Base-by-base conservation (phyloP, 2,888 invertebrate genomes). In the Pollenia labialis region DNA sequence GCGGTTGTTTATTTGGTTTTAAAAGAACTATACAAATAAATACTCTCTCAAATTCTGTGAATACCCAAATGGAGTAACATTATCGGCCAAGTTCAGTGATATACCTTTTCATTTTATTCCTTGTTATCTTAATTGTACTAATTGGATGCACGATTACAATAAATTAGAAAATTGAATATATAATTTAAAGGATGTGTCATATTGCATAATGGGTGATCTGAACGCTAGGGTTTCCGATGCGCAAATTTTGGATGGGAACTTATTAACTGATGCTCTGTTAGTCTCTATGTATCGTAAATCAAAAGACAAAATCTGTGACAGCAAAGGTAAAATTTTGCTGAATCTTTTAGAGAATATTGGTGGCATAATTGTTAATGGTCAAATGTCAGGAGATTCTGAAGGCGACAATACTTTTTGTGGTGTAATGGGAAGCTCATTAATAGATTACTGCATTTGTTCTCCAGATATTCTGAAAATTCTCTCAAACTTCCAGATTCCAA, bases 371-470 rank as follows among this genome's bases (percentile, higher is more conserved):
- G 50, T 69, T 8, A 46, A 69, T 50, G 69, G 69, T 3, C 32
- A 14, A 50, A 69, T 69, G n/a, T 4, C 48, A 14, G 40, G 50
- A 23, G 69, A 69, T 50, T 44, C 66, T 11, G 66, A 66, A 42
- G 66, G 66, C 40, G 66, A 66, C 8, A 44, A 66, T 66, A 66
- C 66, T 42, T 66, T 66, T 44, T 66, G 66, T 66, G 44, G 66
- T 10, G 66, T 66, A 18, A 66, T 66, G 66, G 66, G 66, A 16
- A 46, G 66, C 40, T 66, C 40, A 2, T 46, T 66, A 48, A 66
- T 66, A 9, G 66, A 66, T 66, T 42, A 46, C 40, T 66, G 52
- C 52, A 52, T 52, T 16, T 52, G 52, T 52, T 52, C 52, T n/a
- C 14, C 52, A n/a, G 52, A 52, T 14, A n/a, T 52, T 52, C 12